Conservation (phyloP, 1,140 invertebrate genomes). For the Drosophila elegans region DNA sequence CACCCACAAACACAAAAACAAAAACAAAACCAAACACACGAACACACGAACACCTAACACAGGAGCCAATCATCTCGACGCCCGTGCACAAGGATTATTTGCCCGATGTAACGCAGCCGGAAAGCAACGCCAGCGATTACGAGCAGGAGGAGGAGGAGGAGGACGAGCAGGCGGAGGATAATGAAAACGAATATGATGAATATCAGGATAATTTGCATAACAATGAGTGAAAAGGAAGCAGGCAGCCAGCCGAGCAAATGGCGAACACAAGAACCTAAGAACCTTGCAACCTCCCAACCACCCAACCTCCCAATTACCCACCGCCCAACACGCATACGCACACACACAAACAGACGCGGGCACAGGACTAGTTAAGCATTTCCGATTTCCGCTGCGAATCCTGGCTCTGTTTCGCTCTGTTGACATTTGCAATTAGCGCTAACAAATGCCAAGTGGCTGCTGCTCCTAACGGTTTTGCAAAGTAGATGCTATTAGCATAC, state of each 20-base stretch:
- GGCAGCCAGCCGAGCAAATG: conserved; percentile 34
- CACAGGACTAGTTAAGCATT: conserved; percentile 74
- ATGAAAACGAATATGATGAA: conserved; percentile 85
- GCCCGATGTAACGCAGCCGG: conserved; percentile 83
- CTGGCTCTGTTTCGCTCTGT: conserved; percentile 66
- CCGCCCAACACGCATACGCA: conserved; percentile 14
- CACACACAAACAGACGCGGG: neutral
- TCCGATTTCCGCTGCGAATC: conserved; percentile 71
- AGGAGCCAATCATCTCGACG: conserved; percentile 84
- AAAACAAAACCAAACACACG: neutral
- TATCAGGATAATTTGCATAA: conserved; percentile 85
- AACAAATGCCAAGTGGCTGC: conserved; percentile 75
- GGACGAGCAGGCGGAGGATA: conserved; percentile 78
- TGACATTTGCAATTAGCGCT: conserved; percentile 82
- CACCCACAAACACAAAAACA: conserved; percentile 14
- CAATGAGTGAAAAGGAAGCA: conserved; percentile 74
- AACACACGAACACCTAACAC: conserved; percentile 28
- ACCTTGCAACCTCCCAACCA: conserved; percentile 6
- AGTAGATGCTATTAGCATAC: conserved; percentile 77
- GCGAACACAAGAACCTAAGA: conserved; percentile 41
- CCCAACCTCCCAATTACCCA: conserved; percentile 7
- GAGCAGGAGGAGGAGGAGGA: conserved; percentile 84
- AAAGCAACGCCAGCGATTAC: conserved; percentile 83
- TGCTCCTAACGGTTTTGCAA: conserved; percentile 58
- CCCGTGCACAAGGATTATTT: conserved; percentile 84